Base-by-base conservation (phyloP, 2,797 vertebrate species). In the Pipistrellus kuhlii region DNA sequence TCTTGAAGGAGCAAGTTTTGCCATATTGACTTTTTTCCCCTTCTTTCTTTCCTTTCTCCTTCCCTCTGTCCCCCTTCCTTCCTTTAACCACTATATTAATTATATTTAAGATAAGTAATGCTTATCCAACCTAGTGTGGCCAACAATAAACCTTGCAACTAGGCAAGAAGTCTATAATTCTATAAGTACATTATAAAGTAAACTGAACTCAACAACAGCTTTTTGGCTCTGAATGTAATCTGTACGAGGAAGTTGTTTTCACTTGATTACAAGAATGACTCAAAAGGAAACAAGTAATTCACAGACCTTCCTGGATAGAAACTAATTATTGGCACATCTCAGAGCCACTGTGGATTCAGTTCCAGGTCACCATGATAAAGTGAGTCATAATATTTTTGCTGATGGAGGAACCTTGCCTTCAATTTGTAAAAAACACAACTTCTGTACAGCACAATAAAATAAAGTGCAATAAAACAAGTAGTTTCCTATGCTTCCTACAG, bases 281-380 rank as follows among this genome's bases (percentile, higher is more conserved):
- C 46, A 18, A 89, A 91, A 90, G 35, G 17, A 91, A 81, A 62
- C 6, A 75, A 82, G 32, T 59, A 55, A 77, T 73, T 92, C 68
- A 41, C 32, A n/a, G 38, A 20, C 32, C 66, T 80, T 51, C 25
- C 66, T 32, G 35, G 90, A 64, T 75, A 62, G 46, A 85, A 81
- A 85, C n/a, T 76, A 85, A 72, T 76, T 71, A 44, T 57, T 17
- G 53, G 35, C 77, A 59, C 35, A 41, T 17, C 55, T 59, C 27
- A 27, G 35, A 80, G 35, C 30, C 41, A 80, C 38, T 25, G 25
- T 35, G 44, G 44, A 57, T 20, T 80, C 9, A 38, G 25, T 41
- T 80, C 55, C 77, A 59, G 35, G 55, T 5, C 35, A 59, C 55
- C 35, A 41, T 57, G 30, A 44, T 80, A 59, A 80, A 59, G 55